phyloP scores from a whole-genome alignment of 2,113 vertebrate genomes.

The Antechinus stuartii region DNA sequence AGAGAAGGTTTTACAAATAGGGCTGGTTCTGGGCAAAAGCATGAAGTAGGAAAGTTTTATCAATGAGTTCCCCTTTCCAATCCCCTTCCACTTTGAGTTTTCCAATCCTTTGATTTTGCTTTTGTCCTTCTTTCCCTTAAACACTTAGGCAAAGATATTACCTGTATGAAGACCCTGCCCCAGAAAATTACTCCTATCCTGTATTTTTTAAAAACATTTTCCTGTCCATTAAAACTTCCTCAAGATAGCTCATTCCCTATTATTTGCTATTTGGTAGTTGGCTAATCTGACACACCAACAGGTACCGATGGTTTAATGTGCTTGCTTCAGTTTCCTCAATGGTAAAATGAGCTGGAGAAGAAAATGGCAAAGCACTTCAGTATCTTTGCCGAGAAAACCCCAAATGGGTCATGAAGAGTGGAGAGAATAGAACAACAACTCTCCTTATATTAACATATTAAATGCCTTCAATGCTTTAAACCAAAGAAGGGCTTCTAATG shows the following conservation, averaged over 20 bases:
- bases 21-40: constrained; percentile 6
- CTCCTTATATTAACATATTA: background rate
- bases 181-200: background rate
- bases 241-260: background rate
- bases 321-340: background rate
- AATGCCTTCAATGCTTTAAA: background rate
- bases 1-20: background rate
- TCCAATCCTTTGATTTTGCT: background rate
- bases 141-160: background rate
- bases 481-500: background rate
- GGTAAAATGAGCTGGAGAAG: background rate
- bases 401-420: background rate
- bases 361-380: background rate
- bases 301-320: background rate
- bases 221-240: background rate
- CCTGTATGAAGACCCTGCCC: background rate
- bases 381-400: background rate
- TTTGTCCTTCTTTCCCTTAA: background rate
- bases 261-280: background rate
- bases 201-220: background rate
- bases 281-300: background rate
- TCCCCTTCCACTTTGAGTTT: background rate
- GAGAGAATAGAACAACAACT: background rate
- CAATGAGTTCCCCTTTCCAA: background rate
- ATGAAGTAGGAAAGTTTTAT: background rate